phyloP scores from a whole-genome alignment of 2,888 invertebrate genomes.

The Heliconius cydno region DNA sequence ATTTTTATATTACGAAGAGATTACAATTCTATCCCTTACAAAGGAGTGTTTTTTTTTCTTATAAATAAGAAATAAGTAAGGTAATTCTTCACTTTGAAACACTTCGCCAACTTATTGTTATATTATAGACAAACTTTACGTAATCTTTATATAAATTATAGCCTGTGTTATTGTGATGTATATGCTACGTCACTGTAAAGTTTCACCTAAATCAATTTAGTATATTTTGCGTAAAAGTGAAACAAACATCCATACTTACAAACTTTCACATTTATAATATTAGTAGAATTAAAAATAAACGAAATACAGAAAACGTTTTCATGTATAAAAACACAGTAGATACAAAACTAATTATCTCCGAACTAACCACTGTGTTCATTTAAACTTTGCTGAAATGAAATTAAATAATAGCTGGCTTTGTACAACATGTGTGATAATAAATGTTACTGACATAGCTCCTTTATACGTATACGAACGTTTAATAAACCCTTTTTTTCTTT shows the following conservation, averaged over 20 bases:
- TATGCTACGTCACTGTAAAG: too few relatives aligned
- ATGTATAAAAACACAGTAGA: constrained; percentile 17
- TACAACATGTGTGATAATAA: constrained; percentile 23
- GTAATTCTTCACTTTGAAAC: neutral
- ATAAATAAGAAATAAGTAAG: neutral
- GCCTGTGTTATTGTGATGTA: too few relatives aligned
- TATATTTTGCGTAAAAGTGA: too few relatives aligned
- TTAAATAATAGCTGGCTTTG: constrained; percentile 31
- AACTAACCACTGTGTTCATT: constrained; percentile 31
- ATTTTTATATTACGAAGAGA: constrained; percentile 1
- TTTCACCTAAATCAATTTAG: too few relatives aligned
- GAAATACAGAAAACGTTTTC: neutral
- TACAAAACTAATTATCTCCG: constrained; percentile 30
- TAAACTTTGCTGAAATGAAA: constrained; percentile 30
- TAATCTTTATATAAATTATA: too few relatives aligned
- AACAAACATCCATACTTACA: too few relatives aligned
- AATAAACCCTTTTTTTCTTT: neutral
- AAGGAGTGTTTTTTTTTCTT: neutral
- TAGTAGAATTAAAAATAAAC: neutral
- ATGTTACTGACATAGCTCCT: constrained; percentile 6
- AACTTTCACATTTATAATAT: too few relatives aligned
- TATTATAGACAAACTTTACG: too few relatives aligned
- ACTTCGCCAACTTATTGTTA: too few relatives aligned
- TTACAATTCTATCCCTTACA: neutral
- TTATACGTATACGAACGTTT: neutral